A percentile compares a stretch with the other conserved stretches of the same genome.
Evolutionary conservation across 2,888 invertebrate genomes (phyloP).

Genomic region (Spisula solida): DNA sequence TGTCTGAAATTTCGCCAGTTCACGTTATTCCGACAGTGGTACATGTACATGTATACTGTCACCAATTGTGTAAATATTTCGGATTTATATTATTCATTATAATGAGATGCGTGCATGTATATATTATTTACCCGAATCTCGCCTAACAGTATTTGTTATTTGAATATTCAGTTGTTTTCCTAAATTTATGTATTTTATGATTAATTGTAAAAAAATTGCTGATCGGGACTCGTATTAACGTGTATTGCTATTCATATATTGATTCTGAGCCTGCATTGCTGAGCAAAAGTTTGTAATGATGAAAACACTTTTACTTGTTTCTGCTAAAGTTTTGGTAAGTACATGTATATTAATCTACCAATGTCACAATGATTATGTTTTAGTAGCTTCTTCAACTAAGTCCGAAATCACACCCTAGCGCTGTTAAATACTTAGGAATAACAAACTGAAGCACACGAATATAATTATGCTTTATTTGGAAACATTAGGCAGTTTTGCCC

Average conservation of each 20-base stretch:
- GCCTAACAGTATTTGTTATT: slow-evolving; percentile 19
- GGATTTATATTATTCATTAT: slow-evolving; percentile 16
- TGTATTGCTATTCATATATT: neutral
- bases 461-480: too few relatives aligned
- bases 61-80: slow-evolving; percentile 20
- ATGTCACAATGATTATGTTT: too few relatives aligned
- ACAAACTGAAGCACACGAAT: too few relatives aligned
- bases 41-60: neutral
- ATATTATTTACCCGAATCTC: slow-evolving; percentile 12
- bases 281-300: too few relatives aligned
- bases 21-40: neutral
- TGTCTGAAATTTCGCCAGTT: slow-evolving; percentile 19
- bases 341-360: too few relatives aligned
- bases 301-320: too few relatives aligned
- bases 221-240: neutral
- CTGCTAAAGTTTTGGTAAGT: too few relatives aligned
- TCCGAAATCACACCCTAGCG: too few relatives aligned
- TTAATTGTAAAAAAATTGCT: neutral
- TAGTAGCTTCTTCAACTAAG: too few relatives aligned
- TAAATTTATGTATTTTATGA: neutral
- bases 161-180: slow-evolving; percentile 12
- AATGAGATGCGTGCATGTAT: slow-evolving; percentile 1
- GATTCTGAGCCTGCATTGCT: neutral
- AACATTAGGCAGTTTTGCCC: too few relatives aligned
- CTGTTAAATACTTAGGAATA: too few relatives aligned